phyloP scores from a whole-genome alignment of 1,140 invertebrate genomes.

The Triops cancriformis region DNA sequence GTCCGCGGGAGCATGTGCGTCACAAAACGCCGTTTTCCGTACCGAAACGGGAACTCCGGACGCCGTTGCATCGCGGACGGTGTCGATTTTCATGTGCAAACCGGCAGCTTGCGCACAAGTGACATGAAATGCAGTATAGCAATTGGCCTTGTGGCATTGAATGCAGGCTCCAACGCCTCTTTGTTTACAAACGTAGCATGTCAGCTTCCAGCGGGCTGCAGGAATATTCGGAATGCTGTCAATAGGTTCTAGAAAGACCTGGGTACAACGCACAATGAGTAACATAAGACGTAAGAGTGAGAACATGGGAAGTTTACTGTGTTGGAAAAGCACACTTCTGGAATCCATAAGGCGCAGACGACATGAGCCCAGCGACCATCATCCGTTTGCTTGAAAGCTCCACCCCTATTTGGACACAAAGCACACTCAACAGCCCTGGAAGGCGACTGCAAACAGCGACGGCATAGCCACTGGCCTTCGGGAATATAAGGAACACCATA shows the following conservation, averaged over 20 bases:
- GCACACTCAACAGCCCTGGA: slow-evolving; percentile 91
- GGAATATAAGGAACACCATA: slow-evolving; percentile 99
- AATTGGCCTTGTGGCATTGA: slow-evolving; percentile 93
- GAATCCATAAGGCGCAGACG: slow-evolving; percentile 97
- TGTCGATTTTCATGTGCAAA: slow-evolving; percentile 91
- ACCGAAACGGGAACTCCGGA: slow-evolving; percentile 52
- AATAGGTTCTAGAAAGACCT: slow-evolving; percentile 90
- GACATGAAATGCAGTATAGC: slow-evolving; percentile 96
- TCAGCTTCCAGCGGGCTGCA: slow-evolving; percentile 84
- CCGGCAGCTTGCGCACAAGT: slow-evolving; percentile 91
- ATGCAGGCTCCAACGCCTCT: slow-evolving; percentile 91
- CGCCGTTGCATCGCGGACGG: slow-evolving; percentile 62
- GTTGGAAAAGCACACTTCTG: slow-evolving; percentile 95
- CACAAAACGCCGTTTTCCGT: slow-evolving; percentile 92
- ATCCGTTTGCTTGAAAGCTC: slow-evolving; percentile 98
- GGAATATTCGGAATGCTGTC: slow-evolving; percentile 94
- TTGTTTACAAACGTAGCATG: slow-evolving; percentile 94
- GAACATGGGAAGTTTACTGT: slow-evolving; percentile 48
- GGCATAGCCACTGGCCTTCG: slow-evolving; percentile 96
- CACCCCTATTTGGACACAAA: slow-evolving; percentile 94
- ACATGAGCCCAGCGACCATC: slow-evolving; percentile 95
- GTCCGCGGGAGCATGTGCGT: slow-evolving; percentile 82
- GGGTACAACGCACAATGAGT: slow-evolving; percentile 25
- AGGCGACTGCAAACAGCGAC: slow-evolving; percentile 87
- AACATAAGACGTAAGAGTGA: background rate